Percentiles rank a stretch among this genome's conserved stretches.
phyloP scores from a whole-genome alignment of 2,888 invertebrate species.

The Chesias legatella region DNA sequence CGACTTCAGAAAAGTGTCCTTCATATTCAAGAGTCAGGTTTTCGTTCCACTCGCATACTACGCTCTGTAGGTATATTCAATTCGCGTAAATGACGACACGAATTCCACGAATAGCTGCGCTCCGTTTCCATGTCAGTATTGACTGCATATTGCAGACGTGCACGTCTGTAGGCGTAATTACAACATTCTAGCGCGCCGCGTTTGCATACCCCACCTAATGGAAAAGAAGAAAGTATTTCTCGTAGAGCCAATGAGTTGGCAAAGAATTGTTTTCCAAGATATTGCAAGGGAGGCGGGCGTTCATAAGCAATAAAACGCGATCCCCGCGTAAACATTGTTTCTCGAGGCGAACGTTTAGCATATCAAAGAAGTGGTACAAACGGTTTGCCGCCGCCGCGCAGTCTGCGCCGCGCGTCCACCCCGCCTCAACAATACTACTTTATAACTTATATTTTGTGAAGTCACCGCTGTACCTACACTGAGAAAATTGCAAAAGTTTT shows the following conservation, averaged over 20 bases:
- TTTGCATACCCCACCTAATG: conserved; percentile 20
- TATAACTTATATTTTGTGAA: conserved; percentile 19
- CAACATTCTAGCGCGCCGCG: conserved; percentile 22
- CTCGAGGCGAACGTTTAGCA: conserved; percentile 51
- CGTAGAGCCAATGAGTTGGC: conserved; percentile 32
- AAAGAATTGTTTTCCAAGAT: conserved; percentile 47
- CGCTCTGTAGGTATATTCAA: too few species aligned
- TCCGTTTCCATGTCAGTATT: conserved; percentile 17
- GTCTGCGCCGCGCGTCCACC: conserved; percentile 19
- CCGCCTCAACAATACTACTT: conserved; percentile 22
- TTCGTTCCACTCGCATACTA: too few species aligned
- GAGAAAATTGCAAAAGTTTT: conserved; percentile 8
- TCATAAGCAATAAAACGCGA: conserved; percentile 56
- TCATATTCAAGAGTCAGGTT: too few species aligned
- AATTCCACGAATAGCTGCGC: conserved; percentile 17
- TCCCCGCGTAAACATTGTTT: conserved; percentile 50
- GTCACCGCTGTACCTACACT: conserved; percentile 12
- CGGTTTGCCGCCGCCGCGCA: conserved; percentile 26
- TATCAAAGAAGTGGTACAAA: conserved; percentile 48
- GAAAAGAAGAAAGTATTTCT: conserved; percentile 31
- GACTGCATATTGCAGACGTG: conserved; percentile 21
- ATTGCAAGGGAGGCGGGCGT: conserved; percentile 42
- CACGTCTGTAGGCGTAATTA: conserved; percentile 24
- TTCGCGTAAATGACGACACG: conserved; percentile 13
- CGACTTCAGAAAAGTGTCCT: too few species aligned